Percentiles rank a stretch among this genome's conserved stretches.
phyloP scores from a whole-genome alignment of 2,888 invertebrate species.

The Callimorpha dominula region DNA sequence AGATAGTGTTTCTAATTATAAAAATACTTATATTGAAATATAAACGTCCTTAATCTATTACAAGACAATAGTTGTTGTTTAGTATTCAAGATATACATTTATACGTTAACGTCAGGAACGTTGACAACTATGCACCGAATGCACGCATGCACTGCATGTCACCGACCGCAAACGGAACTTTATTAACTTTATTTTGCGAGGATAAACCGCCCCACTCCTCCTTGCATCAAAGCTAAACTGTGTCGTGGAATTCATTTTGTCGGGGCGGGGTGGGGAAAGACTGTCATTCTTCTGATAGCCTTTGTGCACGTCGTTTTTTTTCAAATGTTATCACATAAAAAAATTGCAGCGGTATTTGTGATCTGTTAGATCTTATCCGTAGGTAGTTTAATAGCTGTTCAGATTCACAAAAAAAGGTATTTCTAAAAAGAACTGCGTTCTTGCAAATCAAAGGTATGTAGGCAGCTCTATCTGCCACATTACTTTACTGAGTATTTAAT shows the following conservation, averaged over 20 bases:
- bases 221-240: background rate
- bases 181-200: background rate
- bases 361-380: background rate
- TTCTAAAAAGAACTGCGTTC: background rate
- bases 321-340: background rate
- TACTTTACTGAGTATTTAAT: background rate
- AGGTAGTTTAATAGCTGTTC: background rate
- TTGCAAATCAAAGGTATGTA: background rate
- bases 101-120: slow-evolving; percentile 22
- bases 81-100: slow-evolving; percentile 51
- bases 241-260: too few species aligned
- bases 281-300: background rate
- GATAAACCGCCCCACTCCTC: background rate
- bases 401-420: background rate
- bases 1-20: slow-evolving; percentile 42
- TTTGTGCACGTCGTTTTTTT: too few species aligned
- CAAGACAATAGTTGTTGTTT: slow-evolving; percentile 20
- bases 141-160: too few species aligned
- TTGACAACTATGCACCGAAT: background rate
- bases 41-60: slow-evolving; percentile 35
- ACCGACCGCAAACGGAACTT: background rate
- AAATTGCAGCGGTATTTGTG: background rate
- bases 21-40: slow-evolving; percentile 43
- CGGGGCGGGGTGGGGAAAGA: too few species aligned
- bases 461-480: background rate